These are phyloP conservation scores for Gambusia affinis DNA, from an alignment of 2,113 vertebrate genomes.

Conservation along the genomic window DNA sequence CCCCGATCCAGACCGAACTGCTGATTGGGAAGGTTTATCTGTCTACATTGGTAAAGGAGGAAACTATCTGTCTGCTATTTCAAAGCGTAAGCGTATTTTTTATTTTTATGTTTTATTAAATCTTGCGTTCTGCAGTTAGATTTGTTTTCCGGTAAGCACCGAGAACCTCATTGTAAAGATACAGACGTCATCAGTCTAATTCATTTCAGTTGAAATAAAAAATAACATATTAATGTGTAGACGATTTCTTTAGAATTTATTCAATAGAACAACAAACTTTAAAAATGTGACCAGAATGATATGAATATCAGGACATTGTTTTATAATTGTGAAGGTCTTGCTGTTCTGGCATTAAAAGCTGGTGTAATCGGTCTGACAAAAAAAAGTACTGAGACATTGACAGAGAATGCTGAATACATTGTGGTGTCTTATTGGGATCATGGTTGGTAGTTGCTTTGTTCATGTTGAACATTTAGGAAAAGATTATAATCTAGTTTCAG, in stretches of 20 bases:
- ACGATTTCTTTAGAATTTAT: too few relatives aligned
- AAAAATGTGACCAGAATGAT: too few relatives aligned
- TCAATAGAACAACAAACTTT: neutral
- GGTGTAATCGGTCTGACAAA: too few relatives aligned
- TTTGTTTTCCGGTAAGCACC: neutral
- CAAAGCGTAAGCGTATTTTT: neutral
- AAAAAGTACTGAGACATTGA: too few relatives aligned
- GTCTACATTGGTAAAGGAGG: neutral
- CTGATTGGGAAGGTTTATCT: neutral
- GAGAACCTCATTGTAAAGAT: neutral
- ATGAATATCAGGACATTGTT: too few relatives aligned
- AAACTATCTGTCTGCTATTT: neutral
- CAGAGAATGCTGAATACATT: neutral
- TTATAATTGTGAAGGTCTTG: too few relatives aligned
- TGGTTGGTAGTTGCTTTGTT: neutral
- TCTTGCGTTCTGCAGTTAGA: neutral
- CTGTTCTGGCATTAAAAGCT: too few relatives aligned
- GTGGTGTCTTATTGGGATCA: neutral
- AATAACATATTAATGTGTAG: neutral
- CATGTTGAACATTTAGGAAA: neutral
- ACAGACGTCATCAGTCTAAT: neutral
- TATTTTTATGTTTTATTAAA: neutral
- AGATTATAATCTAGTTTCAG: neutral
- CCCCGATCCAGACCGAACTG: slow-evolving; percentile 27
- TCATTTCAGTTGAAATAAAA: neutral